Conservation (phyloP, 2,113 vertebrate genomes). For the Madoqua kirkii region DNA sequence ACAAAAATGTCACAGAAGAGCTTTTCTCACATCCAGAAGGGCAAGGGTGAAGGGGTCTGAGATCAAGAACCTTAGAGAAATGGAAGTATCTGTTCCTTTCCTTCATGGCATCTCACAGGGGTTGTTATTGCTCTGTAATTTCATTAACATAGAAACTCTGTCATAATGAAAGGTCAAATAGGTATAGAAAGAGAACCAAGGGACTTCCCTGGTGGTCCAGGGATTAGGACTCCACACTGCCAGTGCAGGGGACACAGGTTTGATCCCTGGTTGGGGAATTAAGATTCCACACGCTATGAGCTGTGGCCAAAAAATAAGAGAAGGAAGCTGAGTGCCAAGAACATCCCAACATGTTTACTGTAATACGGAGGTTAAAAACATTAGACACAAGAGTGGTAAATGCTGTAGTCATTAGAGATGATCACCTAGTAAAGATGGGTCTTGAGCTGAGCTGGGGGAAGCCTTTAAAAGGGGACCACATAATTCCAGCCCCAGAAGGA, state of each 20-base stretch:
- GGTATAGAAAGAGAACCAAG: neutral
- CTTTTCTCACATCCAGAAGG: neutral
- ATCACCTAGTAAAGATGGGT: neutral
- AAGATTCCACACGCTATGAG: neutral
- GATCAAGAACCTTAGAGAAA: neutral
- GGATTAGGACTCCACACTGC: neutral
- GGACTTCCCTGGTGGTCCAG: neutral
- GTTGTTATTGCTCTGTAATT: neutral
- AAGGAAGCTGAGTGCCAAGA: neutral
- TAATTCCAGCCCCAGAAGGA: neutral
- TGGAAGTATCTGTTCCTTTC: neutral
- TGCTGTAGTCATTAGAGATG: neutral
- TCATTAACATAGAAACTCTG: neutral
- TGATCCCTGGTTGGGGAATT: neutral
- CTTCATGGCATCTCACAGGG: neutral
- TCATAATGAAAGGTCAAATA: neutral
- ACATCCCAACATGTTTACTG: neutral
- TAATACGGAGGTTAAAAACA: neutral
- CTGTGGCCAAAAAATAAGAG: neutral
- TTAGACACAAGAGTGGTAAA: neutral
- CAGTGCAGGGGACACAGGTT: neutral
- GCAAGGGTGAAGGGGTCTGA: neutral
- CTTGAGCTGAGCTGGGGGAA: neutral
- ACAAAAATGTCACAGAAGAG: no score
- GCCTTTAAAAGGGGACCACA: neutral